Base-by-base conservation (phyloP, 2,888 invertebrate genomes). In the Falcaria lacertinaria region DNA sequence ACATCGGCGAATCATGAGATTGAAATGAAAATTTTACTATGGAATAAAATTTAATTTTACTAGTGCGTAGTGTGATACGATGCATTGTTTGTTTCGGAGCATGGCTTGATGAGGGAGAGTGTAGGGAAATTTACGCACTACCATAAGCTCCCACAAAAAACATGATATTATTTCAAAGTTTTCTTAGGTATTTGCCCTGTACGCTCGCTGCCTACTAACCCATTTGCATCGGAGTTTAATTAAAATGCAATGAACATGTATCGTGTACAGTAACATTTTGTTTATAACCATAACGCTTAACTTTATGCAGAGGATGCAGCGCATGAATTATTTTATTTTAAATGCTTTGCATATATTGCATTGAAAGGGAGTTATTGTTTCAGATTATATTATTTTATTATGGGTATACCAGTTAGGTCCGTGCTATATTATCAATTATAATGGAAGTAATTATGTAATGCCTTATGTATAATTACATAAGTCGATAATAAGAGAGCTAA, bases 201-300 rank as follows among this genome's bases (percentile, higher is more conserved):
- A 35, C 51, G 37, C 44, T 42, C 34, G 15, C 41, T 42, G 22
- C 43, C 42, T 37, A 17, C 33, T 41, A 42, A 54, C 56, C 54
- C 55, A 62, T 60, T 62, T 60, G 57, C 57, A 64, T 60, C 42
- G 48, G 49, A 45, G 48, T 60, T 66, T 59, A 59, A 68, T 64
- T 62, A 54, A 56, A 61, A 62, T 57, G 40, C 58, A 54, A 63
- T 63, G 49, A 49, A 55, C 48, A 43, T 37, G 47, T 53, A 45
- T 56, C 51, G 54, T 49, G 50, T 39, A 33, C 34, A 41, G 44
- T 48, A 51, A 42, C 51, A 43, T 54, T 55, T 47, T 45, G 22
- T 22, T 22, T 22, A 7, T 22, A 22, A 22, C 22, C 6, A 22
- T 22, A 22, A 22, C 22, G 22, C 22, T 22, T 22, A 28, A 28